Percentiles rank a stretch among this genome's conserved stretches.
Conservation (phyloP, 2,113 vertebrate species). For the Archocentrus centrarchus region DNA sequence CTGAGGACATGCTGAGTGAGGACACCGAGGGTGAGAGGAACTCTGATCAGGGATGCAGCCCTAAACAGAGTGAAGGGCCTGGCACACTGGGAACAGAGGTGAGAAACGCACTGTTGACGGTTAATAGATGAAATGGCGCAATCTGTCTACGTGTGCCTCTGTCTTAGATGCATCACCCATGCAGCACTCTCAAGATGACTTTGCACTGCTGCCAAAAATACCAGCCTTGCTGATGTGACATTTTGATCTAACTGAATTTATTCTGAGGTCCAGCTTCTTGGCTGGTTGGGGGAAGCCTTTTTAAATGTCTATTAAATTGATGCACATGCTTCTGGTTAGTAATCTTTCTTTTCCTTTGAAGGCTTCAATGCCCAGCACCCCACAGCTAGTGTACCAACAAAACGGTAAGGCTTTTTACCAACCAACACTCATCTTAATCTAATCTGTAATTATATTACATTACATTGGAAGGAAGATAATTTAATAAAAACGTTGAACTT, state of each 20-base stretch:
- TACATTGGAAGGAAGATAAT: neutral
- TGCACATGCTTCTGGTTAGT: neutral
- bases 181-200: slow-evolving; percentile 50
- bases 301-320: slow-evolving; percentile 17
- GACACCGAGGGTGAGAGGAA: slow-evolving; percentile 89
- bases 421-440: neutral
- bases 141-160: neutral
- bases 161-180: slow-evolving; percentile 31
- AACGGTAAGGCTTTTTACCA: slow-evolving; percentile 84
- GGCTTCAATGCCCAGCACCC: slow-evolving; percentile 75
- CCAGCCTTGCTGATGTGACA: slow-evolving; percentile 45
- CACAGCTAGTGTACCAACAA: slow-evolving; percentile 92
- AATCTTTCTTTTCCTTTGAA: slow-evolving; percentile 65
- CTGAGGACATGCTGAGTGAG: slow-evolving; percentile 96
- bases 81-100: slow-evolving; percentile 82
- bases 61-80: slow-evolving; percentile 81
- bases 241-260: slow-evolving; percentile 45
- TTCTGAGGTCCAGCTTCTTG: slow-evolving; percentile 24
- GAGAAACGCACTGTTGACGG: slow-evolving; percentile 59
- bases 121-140: slow-evolving; percentile 22
- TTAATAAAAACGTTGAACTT: neutral
- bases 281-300: slow-evolving; percentile 3
- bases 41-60: slow-evolving; percentile 85
- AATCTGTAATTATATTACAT: neutral
- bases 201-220: slow-evolving; percentile 41